Percentiles rank a stretch among this genome's conserved stretches.
Conservation (phyloP, 2,888 invertebrate genomes). For the Athripsodes cinereus region DNA sequence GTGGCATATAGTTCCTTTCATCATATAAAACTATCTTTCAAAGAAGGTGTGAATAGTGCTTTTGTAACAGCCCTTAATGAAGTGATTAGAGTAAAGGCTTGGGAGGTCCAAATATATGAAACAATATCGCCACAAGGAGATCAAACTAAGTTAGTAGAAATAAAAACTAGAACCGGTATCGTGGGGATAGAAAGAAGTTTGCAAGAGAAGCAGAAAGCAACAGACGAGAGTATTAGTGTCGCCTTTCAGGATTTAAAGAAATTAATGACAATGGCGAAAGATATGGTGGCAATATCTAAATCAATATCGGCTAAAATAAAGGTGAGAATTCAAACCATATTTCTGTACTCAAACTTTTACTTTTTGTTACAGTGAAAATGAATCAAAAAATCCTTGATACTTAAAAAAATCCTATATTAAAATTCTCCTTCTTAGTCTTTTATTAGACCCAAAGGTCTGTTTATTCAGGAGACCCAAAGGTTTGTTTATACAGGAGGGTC, state of each 20-base stretch:
- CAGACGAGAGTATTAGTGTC: constrained; percentile 83
- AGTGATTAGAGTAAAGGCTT: constrained; percentile 55
- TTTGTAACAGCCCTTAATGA: constrained; percentile 60
- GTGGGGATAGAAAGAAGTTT: constrained; percentile 92
- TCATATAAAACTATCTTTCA: constrained; percentile 79
- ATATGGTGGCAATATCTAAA: constrained; percentile 92
- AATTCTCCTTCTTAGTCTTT: too few relatives aligned
- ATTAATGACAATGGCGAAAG: constrained; percentile 93
- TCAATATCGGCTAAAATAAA: constrained; percentile 88
- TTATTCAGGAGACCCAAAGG: too few relatives aligned
- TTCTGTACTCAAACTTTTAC: neutral
- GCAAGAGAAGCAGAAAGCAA: constrained; percentile 83
- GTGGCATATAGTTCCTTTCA: constrained; percentile 62
- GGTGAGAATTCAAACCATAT: constrained; percentile 43
- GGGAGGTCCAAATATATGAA: constrained; percentile 44
- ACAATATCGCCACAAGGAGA: constrained; percentile 18
- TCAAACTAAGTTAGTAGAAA: constrained; percentile 32
- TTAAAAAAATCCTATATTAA: too few relatives aligned
- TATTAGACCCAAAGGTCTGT: too few relatives aligned
- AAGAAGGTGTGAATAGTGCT: constrained; percentile 66
- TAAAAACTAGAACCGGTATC: constrained; percentile 81
- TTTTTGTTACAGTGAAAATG: neutral
- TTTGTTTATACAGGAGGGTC: too few relatives aligned
- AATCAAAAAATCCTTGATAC: neutral
- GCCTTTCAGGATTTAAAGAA: constrained; percentile 95